These are phyloP conservation scores for Conops quadrifasciatus DNA, from an alignment of 2,888 invertebrate species.

Conservation along the genomic window DNA sequence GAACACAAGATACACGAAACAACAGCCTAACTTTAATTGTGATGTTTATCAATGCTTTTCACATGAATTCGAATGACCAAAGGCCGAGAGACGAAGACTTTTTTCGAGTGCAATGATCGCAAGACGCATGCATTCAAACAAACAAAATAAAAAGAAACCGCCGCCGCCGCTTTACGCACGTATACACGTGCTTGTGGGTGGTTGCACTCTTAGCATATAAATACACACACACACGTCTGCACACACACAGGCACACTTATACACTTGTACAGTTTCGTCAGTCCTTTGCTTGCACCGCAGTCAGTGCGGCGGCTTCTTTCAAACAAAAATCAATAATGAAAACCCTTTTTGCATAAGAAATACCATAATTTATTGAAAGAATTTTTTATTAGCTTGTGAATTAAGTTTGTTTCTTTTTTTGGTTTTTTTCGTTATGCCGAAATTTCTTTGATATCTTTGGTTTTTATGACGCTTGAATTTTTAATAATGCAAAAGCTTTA, in stretches of 20 bases:
- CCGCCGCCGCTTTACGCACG: background rate
- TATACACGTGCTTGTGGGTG: background rate
- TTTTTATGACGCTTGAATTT: slow-evolving; percentile 27
- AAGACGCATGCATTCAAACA: slow-evolving; percentile 8
- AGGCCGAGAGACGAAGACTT: too few species aligned
- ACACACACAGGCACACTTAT: background rate
- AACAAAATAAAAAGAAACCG: background rate
- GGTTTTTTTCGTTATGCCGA: background rate
- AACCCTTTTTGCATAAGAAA: slow-evolving; percentile 32
- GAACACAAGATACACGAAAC: background rate
- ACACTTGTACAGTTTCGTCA: background rate
- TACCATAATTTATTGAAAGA: slow-evolving; percentile 3
- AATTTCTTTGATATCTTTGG: background rate
- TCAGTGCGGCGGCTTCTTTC: slow-evolving; percentile 18
- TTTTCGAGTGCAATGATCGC: background rate
- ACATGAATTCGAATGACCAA: slow-evolving; percentile 12
- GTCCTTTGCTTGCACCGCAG: background rate
- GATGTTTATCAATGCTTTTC: slow-evolving; percentile 26
- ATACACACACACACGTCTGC: background rate
- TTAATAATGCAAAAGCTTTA: slow-evolving; percentile 22
- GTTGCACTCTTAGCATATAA: slow-evolving; percentile 13
- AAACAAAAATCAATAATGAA: slow-evolving; percentile 23
- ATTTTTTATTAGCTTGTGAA: slow-evolving; percentile 29
- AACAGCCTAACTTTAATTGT: slow-evolving; percentile 23
- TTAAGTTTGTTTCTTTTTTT: slow-evolving; percentile 18